Percentiles rank a stretch among this genome's conserved stretches.
phyloP scores from a whole-genome alignment of 2,888 invertebrate species.

The Anorthoa munda region DNA sequence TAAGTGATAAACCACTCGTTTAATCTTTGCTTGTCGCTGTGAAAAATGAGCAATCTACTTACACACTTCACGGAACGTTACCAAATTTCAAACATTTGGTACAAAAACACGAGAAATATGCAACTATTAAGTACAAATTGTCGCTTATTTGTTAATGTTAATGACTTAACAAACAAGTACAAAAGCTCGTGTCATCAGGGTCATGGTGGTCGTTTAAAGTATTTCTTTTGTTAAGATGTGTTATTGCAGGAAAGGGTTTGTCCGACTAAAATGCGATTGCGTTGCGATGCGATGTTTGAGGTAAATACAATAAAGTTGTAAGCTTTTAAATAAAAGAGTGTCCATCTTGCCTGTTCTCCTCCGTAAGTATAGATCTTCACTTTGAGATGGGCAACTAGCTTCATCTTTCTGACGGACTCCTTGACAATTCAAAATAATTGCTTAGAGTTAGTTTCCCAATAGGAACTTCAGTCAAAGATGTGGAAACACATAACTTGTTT shows the following conservation, averaged over 20 bases:
- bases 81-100: slow-evolving; percentile 33
- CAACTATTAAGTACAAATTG: slow-evolving; percentile 7
- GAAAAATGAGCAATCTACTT: slow-evolving; percentile 15
- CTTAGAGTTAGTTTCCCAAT: slow-evolving; percentile 32
- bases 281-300: neutral
- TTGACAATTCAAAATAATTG: neutral
- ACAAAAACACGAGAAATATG: neutral
- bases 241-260: slow-evolving; percentile 4
- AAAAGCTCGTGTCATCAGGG: slow-evolving; percentile 40
- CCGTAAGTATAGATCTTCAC: neutral
- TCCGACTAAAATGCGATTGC: neutral
- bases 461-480: slow-evolving; percentile 15
- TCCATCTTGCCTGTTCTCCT: neutral
- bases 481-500: slow-evolving; percentile 26
- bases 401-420: neutral
- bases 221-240: slow-evolving; percentile 23
- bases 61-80: slow-evolving; percentile 16
- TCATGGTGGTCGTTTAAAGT: slow-evolving; percentile 21
- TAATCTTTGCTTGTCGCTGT: slow-evolving; percentile 21
- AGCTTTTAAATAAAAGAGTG: too few species aligned
- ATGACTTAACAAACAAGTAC: slow-evolving; percentile 36
- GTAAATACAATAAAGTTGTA: too few species aligned
- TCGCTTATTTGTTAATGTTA: slow-evolving; percentile 40
- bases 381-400: neutral
- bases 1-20: slow-evolving; percentile 21